A percentile compares a stretch with the other conserved stretches of the same genome.
Conservation (phyloP, 2,888 invertebrate genomes). For the Zonitis immaculata region DNA sequence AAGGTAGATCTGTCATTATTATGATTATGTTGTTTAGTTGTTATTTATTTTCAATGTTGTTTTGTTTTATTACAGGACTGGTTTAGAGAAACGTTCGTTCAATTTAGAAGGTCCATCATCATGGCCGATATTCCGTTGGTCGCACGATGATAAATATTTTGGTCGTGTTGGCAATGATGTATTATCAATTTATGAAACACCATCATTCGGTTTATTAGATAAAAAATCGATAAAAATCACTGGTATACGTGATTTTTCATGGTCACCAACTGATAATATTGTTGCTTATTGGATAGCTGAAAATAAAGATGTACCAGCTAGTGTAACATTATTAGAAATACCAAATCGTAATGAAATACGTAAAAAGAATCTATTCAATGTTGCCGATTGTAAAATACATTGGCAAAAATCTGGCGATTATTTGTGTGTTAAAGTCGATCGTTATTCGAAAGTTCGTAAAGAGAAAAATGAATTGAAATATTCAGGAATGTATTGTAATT, state of each 20-base stretch:
- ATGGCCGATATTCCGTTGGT: constrained; percentile 98
- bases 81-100: constrained; percentile 88
- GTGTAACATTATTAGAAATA: constrained; percentile 88
- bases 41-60: background rate
- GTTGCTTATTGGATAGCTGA: constrained; percentile 99
- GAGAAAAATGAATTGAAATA: constrained; percentile 93
- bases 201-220: constrained; percentile 89
- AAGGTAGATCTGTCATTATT: constrained; percentile 5
- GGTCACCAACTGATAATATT: constrained; percentile 96
- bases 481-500: constrained; percentile 95
- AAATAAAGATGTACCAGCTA: constrained; percentile 92
- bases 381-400: constrained; percentile 96
- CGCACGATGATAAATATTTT: constrained; percentile 91
- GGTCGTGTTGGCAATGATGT: constrained; percentile 75
- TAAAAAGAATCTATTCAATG: constrained; percentile 95
- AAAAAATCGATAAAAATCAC: constrained; percentile 91
- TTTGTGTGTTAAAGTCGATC: constrained; percentile 91
- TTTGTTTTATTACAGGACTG: constrained; percentile 58
- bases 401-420: constrained; percentile 99
- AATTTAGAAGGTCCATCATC: constrained; percentile 71
- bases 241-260: constrained; percentile 90
- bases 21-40: background rate
- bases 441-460: constrained; percentile 77
- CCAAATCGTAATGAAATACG: constrained; percentile 85
- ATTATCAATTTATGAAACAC: constrained; percentile 93